Evolutionary conservation across 2,888 invertebrate species (phyloP).

Genomic region (Silvanus unidentatus): DNA sequence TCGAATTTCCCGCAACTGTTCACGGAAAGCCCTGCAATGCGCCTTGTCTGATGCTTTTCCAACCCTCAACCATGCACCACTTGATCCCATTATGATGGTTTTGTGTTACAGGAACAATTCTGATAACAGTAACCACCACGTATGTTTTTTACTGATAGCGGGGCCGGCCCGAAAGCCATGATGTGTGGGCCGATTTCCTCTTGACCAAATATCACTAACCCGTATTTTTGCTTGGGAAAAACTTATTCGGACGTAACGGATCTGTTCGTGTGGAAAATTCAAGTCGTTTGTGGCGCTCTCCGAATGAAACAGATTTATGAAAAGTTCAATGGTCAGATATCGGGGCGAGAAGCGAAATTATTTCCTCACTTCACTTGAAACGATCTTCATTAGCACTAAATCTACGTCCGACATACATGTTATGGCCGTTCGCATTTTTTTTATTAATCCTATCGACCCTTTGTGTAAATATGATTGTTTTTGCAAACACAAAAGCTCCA

Average conservation of each 20-base stretch:
- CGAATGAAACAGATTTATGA: constrained; percentile 2
- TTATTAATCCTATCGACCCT: too few species aligned
- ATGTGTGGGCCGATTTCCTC: too few species aligned
- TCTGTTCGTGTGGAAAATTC: constrained; percentile 1
- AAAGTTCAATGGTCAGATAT: neutral
- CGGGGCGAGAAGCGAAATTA: too few species aligned
- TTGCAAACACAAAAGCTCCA: too few species aligned
- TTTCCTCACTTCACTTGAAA: neutral
- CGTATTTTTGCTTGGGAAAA: too few species aligned
- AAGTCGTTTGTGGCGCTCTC: neutral
- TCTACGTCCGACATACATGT: too few species aligned
- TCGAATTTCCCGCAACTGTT: too few species aligned
- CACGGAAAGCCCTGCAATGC: too few species aligned
- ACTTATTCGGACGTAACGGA: neutral
- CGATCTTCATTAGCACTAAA: neutral
- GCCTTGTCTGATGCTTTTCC: too few species aligned
- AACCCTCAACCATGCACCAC: neutral
- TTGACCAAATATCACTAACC: too few species aligned
- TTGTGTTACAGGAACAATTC: constrained; percentile 1
- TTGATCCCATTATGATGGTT: constrained; percentile 2
- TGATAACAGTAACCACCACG: constrained; percentile 1
- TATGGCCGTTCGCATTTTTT: too few species aligned
- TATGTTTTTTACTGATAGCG: neutral
- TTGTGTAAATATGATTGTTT: too few species aligned
- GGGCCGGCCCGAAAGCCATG: neutral